These are phyloP conservation scores for Gobio gobio DNA, from an alignment of 2,113 vertebrate genomes.

Conservation along the genomic window DNA sequence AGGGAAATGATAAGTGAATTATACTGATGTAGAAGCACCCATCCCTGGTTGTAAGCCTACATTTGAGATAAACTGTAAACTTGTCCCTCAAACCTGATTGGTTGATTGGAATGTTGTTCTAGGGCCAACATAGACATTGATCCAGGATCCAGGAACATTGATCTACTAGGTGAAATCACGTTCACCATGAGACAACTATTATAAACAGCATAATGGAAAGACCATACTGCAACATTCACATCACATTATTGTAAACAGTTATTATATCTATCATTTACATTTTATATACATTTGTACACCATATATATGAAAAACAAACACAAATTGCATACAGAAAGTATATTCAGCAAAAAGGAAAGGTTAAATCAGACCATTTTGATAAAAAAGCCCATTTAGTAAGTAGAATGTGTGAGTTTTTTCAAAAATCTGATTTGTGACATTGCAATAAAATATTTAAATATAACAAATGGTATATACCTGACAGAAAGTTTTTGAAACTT, in stretches of 20 bases:
- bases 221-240: slow-evolving; percentile 63
- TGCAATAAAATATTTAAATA: background rate
- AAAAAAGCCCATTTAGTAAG: background rate
- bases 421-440: background rate
- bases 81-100: no score
- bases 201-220: slow-evolving; percentile 64
- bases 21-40: no score
- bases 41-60: no score
- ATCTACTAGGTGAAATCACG: no score
- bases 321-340: background rate
- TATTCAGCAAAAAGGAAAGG: background rate
- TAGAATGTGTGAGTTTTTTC: background rate
- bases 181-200: slow-evolving; percentile 63
- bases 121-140: no score
- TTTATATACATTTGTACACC: slow-evolving; percentile 1
- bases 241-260: slow-evolving; percentile 45
- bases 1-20: no score
- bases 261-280: slow-evolving; percentile 34
- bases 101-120: no score
- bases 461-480: background rate
- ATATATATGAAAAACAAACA: background rate
- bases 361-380: background rate
- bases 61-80: no score
- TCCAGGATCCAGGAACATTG: no score
- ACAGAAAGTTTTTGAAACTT: slow-evolving; percentile 74